Evolutionary conservation across 1,140 invertebrate species (phyloP), one percentile per base, ranked within the genome.

Genomic region (Protaetia brevitarsis): DNA sequence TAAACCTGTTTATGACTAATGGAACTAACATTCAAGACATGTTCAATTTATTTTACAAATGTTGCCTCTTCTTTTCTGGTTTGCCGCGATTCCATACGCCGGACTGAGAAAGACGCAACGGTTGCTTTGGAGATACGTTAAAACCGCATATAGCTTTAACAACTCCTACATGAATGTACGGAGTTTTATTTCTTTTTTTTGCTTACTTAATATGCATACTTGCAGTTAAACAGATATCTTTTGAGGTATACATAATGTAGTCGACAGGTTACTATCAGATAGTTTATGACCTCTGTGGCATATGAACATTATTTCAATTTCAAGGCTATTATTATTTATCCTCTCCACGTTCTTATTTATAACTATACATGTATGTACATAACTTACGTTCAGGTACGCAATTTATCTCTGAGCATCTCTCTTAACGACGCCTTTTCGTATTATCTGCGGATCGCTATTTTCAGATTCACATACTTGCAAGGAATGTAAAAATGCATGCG

Each of bases 1-100:
- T 64, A 67, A 67, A 67, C 66, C 51, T 67, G 66, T 67, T 67
- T 45, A 67, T 67, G 66, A 67, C 62, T 67, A 67, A 67, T 67
- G 63, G 62, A 67, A 45, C 66, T 45, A 64, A 64, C 30, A 57
- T 34, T 26, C 16, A 26, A 64, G 63, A 60, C 56, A 37, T 60
- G 63, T 67, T 60, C 63, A 67, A 64, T 67, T 64, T 64, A 65
- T 67, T 66, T 66, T 34, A 62, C 60, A 27, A 45, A 61, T 13
- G 13, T 60, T 10, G 6, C 30, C 13, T 37, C 1, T 29, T 37
- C 51, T 62, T 37, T 63, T 34, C 16, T 3, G 1, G 26, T 62
- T 10, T 28, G n/a, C 21, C 16, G 13, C 26, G 29, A 13, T 23
- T 23, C 62, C 23, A 45, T 8, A 13, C 13, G 16, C 21, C 8